phyloP scores from a whole-genome alignment of 1,140 invertebrate species.

The Patella vulgata region DNA sequence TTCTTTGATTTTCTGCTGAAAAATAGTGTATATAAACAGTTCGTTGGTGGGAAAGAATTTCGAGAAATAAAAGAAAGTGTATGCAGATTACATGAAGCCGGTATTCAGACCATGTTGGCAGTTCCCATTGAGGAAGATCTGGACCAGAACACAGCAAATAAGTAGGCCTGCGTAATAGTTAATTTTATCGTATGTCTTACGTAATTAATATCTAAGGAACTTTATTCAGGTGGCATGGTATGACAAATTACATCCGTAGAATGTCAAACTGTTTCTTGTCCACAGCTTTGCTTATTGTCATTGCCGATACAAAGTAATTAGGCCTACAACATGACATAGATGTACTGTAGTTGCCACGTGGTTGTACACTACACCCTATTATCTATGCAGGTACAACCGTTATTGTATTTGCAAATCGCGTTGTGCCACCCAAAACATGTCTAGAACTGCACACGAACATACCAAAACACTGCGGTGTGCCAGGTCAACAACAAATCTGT shows the following conservation, averaged over 20 bases:
- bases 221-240: too few species aligned
- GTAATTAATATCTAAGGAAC: too few species aligned
- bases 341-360: too few species aligned
- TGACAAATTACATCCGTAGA: not conserved
- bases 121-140: conserved; percentile 99
- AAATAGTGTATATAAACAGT: conserved; percentile 96
- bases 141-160: conserved; percentile 87
- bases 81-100: conserved; percentile 23
- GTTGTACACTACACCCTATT: too few species aligned
- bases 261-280: not conserved
- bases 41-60: conserved; percentile 74
- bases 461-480: too few species aligned
- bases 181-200: too few species aligned
- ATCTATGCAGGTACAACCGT: too few species aligned
- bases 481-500: too few species aligned
- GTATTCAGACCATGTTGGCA: conserved; percentile 79
- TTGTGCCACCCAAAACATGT: too few species aligned
- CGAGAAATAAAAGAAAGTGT: conserved; percentile 12
- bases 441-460: too few species aligned
- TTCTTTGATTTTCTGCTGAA: conserved; percentile 91
- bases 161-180: conserved; percentile 86
- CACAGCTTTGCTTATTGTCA: conserved; percentile 1
- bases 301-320: not conserved
- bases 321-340: too few species aligned
- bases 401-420: too few species aligned